Percentiles rank a stretch among this genome's conserved stretches.
phyloP scores from a whole-genome alignment of 2,797 vertebrate genomes.

The Gymnodraco acuticeps region DNA sequence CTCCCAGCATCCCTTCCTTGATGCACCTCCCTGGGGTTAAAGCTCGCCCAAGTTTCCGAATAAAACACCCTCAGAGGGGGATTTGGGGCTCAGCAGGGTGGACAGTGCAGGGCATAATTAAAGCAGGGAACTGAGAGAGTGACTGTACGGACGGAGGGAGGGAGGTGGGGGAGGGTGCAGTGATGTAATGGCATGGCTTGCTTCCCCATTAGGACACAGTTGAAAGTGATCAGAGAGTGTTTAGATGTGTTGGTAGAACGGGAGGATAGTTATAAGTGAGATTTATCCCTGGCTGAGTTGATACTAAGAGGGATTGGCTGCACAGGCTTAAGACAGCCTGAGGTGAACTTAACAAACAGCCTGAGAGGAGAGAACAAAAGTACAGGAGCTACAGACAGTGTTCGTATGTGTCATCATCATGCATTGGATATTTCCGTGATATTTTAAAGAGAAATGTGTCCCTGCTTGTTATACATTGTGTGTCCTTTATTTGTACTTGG shows the following conservation, averaged over 20 bases:
- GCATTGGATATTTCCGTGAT: neutral
- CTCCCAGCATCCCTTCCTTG: constrained; percentile 51
- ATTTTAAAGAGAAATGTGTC: neutral
- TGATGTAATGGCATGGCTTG: constrained; percentile 74
- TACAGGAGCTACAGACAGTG: neutral
- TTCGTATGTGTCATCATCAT: neutral
- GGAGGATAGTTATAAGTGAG: constrained; percentile 78
- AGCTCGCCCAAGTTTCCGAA: constrained; percentile 54
- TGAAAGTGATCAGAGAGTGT: constrained; percentile 75
- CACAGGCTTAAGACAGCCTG: constrained; percentile 56
- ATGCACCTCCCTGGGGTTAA: constrained; percentile 38
- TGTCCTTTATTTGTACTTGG: neutral
- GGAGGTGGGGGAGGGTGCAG: constrained; percentile 48
- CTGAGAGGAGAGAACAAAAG: constrained; percentile 17
- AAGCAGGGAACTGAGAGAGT: constrained; percentile 48
- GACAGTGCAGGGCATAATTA: constrained; percentile 65
- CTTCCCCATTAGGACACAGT: constrained; percentile 68
- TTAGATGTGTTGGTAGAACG: constrained; percentile 73
- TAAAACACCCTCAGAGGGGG: constrained; percentile 65
- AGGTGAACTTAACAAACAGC: constrained; percentile 62
- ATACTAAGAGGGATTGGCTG: constrained; percentile 76
- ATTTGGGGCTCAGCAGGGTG: constrained; percentile 51
- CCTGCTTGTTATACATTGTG: neutral
- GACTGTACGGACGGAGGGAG: constrained; percentile 32
- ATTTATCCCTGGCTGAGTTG: constrained; percentile 73